Base-by-base conservation (phyloP, 2,113 vertebrate genomes). In the Misgurnus mizolepis region DNA sequence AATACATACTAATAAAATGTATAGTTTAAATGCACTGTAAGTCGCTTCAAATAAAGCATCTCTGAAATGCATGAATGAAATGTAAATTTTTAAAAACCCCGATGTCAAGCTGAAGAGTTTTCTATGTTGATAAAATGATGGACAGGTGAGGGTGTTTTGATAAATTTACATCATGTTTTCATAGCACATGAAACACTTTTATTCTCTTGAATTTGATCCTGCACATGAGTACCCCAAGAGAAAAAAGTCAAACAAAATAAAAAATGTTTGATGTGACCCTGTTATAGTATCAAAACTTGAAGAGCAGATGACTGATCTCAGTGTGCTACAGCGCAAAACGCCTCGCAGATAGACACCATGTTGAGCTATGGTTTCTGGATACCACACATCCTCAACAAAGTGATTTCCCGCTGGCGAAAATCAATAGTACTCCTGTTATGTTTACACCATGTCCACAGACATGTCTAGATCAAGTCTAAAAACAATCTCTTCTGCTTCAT, bases 401-500 rank as follows among this genome's bases (percentile, higher is more conserved):
- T 86, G 88, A 90, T 92, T 92, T 89, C 88, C 75, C 81, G 83
- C 82, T 86, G 27, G 67, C 40, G 76, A 81, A 89, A 91, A 92
- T 92, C 89, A 88, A 92, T 93, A 90, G 84, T 75, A 69, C 83
- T 89, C 85, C 86, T 76, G 87, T 83, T 86, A 86, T 88, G 85
- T 91, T 90, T 89, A 88, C 88, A 88, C 80, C 89, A 88, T 78
- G 82, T 90, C 84, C 88, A 80, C 74, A 87, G 89, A 88, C 84
- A 79, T 71, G 86, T 85, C 89, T 85, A 83, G 88, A 91, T 91
- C 88, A 89, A 84, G 87, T 87, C 82, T 80, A 86, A 86, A 90
- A 91, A 91, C 91, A 91, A 92, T 92, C 91, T 89, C 87, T 87
- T 86, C 80, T 80, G 7, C 88, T 91, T 88, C 80, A 82, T 88